Evolutionary conservation across 2,113 vertebrate species (phyloP), one percentile per base, ranked within the genome.

Genomic region (Alaudala cheleensis): DNA sequence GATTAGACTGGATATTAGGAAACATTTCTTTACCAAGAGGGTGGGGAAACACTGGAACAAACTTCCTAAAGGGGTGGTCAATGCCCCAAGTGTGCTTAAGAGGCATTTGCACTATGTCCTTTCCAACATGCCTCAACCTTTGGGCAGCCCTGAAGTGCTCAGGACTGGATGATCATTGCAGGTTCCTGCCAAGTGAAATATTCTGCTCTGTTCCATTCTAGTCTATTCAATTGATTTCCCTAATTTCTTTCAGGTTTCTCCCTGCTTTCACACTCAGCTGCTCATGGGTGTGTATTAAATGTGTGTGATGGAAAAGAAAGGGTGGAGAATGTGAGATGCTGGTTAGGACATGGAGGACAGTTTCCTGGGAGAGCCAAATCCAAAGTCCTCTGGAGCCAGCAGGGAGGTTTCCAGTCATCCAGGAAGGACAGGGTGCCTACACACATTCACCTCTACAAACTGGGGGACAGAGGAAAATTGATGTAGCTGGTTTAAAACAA

Each of bases 11-110:
- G 29, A 34, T 16, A 47, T 54, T 19, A 25, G 40, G 47, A 76
- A 69, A 25, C 17, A 47, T 61, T 67, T 60, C 25, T 76, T 2
- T 31, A 42, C 29, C 31, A 53, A 42, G 54, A 82, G 8, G 21
- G 34, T 61, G 54, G 14, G 15, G n/a, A 54, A 45, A 34, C 24
- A 64, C 17, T 40, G 12, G 14, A 76, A 4, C n/a, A 61, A 29
- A 3, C 3, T 76, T 82, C 34, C 54, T 53, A 53, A 14, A 61
- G 29, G 24, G 11, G 9, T 61, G 53, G 7, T 29, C 19, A 13
- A 0, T 51, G 45, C 5, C 33, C 24, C 0, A 0, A 9, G 16
- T 20, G n/a, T 53, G 24, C 40, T 82, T 47, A 5, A 82, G 24
- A 67, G 24, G n/a, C 10, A 31, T 76, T 74, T 76, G 40, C 21